Evolutionary conservation across 1,140 invertebrate species (phyloP).

Genomic region (Megalopta genalis): DNA sequence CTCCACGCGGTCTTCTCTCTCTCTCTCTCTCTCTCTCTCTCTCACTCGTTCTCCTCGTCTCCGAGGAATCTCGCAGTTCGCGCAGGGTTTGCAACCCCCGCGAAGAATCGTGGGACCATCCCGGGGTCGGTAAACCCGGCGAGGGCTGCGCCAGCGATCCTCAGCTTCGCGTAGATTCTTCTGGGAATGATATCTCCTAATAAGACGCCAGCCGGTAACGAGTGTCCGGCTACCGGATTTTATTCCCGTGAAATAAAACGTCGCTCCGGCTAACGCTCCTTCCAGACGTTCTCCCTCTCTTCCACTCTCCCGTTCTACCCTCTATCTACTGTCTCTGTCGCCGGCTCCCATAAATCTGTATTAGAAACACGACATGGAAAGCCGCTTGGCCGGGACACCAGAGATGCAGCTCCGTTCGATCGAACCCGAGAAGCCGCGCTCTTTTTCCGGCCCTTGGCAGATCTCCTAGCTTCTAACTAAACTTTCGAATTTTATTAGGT

Average conservation of each 20-base stretch:
- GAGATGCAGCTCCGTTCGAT: neutral
- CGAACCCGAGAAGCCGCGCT: neutral
- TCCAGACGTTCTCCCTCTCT: neutral
- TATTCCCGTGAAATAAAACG: conserved; percentile 24
- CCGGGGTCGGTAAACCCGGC: conserved; percentile 51
- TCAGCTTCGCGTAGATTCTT: conserved; percentile 31
- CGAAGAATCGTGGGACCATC: conserved; percentile 38
- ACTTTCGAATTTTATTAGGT: too few species aligned
- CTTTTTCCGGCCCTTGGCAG: too few species aligned
- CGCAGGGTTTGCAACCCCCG: conserved; percentile 4
- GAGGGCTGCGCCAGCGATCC: conserved; percentile 1
- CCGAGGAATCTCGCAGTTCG: too few species aligned
- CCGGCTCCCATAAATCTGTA: neutral
- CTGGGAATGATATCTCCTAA: conserved; percentile 54
- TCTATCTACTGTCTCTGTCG: neutral
- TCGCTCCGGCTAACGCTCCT: too few species aligned
- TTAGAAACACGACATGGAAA: conserved; percentile 1
- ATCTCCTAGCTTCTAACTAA: too few species aligned
- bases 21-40: too few species aligned
- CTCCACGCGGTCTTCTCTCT: too few species aligned
- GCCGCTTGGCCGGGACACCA: neutral
- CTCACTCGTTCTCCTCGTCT: too few species aligned
- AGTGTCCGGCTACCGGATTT: conserved; percentile 45
- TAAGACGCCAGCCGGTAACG: conserved; percentile 42
- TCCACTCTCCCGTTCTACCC: too few species aligned